Evolutionary conservation across 53 echinoderm and acorn worm genomes (phyloP).

Genomic region (Stichopus horrens): DNA sequence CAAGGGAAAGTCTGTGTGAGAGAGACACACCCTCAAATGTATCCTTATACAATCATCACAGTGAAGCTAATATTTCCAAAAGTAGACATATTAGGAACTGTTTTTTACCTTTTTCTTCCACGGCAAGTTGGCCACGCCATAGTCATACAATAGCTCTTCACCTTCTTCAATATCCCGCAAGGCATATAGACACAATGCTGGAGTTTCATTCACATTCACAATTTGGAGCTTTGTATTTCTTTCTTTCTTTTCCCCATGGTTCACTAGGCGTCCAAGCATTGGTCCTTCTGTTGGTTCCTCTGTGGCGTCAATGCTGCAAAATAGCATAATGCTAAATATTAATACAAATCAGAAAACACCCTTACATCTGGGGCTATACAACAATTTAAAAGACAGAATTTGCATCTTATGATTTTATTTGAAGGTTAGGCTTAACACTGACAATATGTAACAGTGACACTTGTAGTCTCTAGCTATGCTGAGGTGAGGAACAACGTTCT

Average conservation of each 20-base stretch:
- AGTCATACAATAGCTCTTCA: slow-evolving; percentile 3
- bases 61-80: too few species aligned
- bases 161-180: neutral
- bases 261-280: slow-evolving; percentile 7
- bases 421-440: too few species aligned
- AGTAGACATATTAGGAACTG: too few species aligned
- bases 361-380: too few species aligned
- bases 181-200: neutral
- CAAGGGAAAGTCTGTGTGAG: neutral
- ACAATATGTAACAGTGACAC: too few species aligned
- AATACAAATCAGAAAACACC: too few species aligned
- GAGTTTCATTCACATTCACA: neutral
- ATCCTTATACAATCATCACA: too few species aligned
- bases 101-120: slow-evolving; percentile 19
- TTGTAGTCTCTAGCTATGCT: too few species aligned
- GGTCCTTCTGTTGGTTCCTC: slow-evolving; percentile 6
- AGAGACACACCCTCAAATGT: neutral
- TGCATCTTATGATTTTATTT: too few species aligned
- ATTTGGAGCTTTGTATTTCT: neutral
- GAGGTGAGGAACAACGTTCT: too few species aligned
- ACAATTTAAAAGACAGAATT: too few species aligned
- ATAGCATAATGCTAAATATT: neutral
- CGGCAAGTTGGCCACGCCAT: slow-evolving; percentile 1
- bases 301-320: slow-evolving; percentile 15
- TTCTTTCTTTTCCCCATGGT: neutral